These are phyloP conservation scores for Euphydryas editha DNA, from an alignment of 2,888 invertebrate genomes.

Conservation along the genomic window DNA sequence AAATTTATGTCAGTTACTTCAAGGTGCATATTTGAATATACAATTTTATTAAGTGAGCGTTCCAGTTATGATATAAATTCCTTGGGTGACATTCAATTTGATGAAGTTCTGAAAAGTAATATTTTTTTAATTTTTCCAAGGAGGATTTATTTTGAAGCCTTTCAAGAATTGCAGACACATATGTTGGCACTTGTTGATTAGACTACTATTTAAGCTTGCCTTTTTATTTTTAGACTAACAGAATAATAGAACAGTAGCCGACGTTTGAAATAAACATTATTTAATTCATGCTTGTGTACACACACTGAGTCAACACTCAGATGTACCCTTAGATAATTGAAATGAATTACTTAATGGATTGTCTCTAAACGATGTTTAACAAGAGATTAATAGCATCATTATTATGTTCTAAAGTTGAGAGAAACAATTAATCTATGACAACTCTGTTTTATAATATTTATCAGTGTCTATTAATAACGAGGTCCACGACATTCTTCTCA, in stretches of 20 bases:
- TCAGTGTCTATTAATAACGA: slow-evolving; percentile 20
- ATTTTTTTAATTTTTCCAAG: no score
- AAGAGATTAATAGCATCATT: slow-evolving; percentile 45
- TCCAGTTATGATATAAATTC: no score
- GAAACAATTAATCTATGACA: slow-evolving; percentile 48
- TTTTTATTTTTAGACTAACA: slow-evolving; percentile 2
- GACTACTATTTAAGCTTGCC: slow-evolving; percentile 43
- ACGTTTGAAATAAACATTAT: slow-evolving; percentile 45
- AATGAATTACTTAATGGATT: slow-evolving; percentile 46
- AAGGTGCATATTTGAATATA: no score
- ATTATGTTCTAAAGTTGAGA: slow-evolving; percentile 43
- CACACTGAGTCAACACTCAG: slow-evolving; percentile 44
- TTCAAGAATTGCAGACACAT: no score
- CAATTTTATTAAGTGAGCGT: no score
- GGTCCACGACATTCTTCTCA: background rate
- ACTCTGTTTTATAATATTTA: slow-evolving; percentile 25
- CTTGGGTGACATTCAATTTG: no score
- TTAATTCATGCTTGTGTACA: slow-evolving; percentile 31
- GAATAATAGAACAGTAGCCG: background rate
- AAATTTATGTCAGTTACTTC: no score
- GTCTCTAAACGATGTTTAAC: slow-evolving; percentile 45
- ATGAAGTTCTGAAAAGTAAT: no score
- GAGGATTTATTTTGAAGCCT: no score
- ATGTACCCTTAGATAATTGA: slow-evolving; percentile 41
- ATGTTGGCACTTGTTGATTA: no score